phyloP scores from a whole-genome alignment of 2,113 vertebrate species.

The Salvelinus namaycush region DNA sequence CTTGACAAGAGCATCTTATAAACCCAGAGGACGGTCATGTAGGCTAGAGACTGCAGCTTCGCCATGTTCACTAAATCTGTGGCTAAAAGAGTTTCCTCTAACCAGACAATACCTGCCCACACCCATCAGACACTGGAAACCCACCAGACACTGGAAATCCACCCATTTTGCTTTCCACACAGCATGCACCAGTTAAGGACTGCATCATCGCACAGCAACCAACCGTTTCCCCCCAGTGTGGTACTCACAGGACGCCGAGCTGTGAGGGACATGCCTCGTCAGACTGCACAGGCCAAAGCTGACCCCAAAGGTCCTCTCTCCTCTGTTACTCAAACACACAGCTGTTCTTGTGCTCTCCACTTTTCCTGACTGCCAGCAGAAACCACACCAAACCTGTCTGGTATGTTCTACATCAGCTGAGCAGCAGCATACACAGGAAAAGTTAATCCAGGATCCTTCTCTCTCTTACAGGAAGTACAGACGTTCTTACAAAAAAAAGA shows the following conservation, averaged over 20 bases:
- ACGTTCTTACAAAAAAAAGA: constrained; percentile 65
- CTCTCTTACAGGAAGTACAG: constrained; percentile 70
- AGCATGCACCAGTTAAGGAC: constrained; percentile 65
- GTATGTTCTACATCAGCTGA: constrained; percentile 42
- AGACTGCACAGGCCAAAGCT: neutral
- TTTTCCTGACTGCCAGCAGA: neutral
- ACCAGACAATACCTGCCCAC: neutral
- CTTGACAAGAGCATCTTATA: constrained; percentile 21
- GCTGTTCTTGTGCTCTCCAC: neutral
- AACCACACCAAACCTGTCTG: too few relatives aligned
- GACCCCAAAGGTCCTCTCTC: constrained; percentile 17
- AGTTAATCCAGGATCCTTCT: constrained; percentile 61
- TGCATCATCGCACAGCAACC: constrained; percentile 36
- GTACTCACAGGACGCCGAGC: constrained; percentile 64
- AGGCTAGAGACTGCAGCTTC: neutral
- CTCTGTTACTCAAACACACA: neutral
- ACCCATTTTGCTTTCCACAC: constrained; percentile 53
- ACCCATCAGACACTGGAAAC: too few relatives aligned
- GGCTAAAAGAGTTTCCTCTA: neutral
- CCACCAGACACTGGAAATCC: neutral
- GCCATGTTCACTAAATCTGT: too few relatives aligned
- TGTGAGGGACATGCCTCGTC: constrained; percentile 66
- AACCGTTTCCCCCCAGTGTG: constrained; percentile 32
- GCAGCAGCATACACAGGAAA: constrained; percentile 13
- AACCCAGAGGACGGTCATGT: constrained; percentile 25